phyloP scores from a whole-genome alignment of 2,113 vertebrate species.

The Alaudala cheleensis region DNA sequence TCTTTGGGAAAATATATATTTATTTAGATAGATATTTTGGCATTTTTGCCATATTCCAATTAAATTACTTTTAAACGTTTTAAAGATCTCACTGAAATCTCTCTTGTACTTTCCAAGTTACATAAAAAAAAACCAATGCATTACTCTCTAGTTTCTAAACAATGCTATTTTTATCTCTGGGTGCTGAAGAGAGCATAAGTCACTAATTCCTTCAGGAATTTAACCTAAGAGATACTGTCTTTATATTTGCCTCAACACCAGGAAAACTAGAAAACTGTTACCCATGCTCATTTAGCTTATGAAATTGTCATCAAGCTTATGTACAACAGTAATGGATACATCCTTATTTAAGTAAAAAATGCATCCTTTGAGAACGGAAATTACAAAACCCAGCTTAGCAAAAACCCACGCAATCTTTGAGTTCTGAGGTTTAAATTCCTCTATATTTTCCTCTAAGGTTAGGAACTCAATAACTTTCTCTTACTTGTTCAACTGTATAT shows the following conservation, averaged over 20 bases:
- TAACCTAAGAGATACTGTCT: not conserved
- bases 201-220: not conserved
- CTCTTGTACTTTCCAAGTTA: not conserved
- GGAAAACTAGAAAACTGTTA: not conserved
- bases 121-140: not conserved
- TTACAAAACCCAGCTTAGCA: not conserved
- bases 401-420: not conserved
- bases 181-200: not conserved
- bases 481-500: not conserved
- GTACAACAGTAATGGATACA: not conserved
- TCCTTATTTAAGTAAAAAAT: not conserved
- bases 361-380: not conserved
- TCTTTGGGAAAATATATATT: not conserved
- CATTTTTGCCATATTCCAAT: not conserved
- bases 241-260: not conserved
- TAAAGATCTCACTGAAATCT: not conserved
- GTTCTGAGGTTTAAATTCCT: not conserved
- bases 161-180: not conserved
- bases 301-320: not conserved
- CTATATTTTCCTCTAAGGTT: not conserved
- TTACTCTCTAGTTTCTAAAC: not conserved
- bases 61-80: not conserved
- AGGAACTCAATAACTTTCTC: not conserved
- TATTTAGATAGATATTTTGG: not conserved
- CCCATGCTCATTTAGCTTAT: not conserved